Evolutionary conservation across 2,113 vertebrate genomes (phyloP), one percentile per base, ranked within the genome.

Genomic region (Rhinopithecus roxellana): DNA sequence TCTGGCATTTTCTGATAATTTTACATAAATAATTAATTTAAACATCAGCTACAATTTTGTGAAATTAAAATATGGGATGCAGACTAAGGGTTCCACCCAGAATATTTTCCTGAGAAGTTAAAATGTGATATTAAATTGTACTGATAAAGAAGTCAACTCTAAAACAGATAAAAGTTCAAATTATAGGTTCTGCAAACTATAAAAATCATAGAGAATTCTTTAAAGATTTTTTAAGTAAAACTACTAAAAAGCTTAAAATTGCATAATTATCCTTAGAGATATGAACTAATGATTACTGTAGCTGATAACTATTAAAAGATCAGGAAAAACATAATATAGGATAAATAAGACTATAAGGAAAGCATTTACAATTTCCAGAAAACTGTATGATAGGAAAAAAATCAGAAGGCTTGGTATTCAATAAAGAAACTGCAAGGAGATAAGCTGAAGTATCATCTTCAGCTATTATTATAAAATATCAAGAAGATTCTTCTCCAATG

Each of bases 71-170:
- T 67, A 17, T 69, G 22, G 7, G 12, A 48, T 83, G 40, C 5
- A 89, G 22, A 84, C 30, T 77, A 22, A 64, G n/a, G 11, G 22
- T 35, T 30, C 75, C 35, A 43, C 2, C 11, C 14, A 72, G 59
- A 78, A 18, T 82, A 88, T 77, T 88, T 91, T 87, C 27, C 55
- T 85, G 79, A 89, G 30, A 95, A 85, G 30, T 94, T 94, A 72
- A 94, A 77, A 38, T 89, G 16, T 40, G 13, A 3, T 45, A 10
- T 72, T 72, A 72, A 87, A 38, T 77, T 86, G n/a, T 55, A 57
- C 81, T 70, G 64, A 92, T 89, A 85, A 92, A 61, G 45, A 75
- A 50, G 2, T 45, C 1, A 88, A 89, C 9, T 85, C 93, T 38
- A 57, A 64, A 84, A 75, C 10, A 40, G 11, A 75, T 45, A 40